A percentile compares a stretch with the other conserved stretches of the same genome.
Conservation (phyloP, 2,888 invertebrate species). For the Lasioglossum malachurum region DNA sequence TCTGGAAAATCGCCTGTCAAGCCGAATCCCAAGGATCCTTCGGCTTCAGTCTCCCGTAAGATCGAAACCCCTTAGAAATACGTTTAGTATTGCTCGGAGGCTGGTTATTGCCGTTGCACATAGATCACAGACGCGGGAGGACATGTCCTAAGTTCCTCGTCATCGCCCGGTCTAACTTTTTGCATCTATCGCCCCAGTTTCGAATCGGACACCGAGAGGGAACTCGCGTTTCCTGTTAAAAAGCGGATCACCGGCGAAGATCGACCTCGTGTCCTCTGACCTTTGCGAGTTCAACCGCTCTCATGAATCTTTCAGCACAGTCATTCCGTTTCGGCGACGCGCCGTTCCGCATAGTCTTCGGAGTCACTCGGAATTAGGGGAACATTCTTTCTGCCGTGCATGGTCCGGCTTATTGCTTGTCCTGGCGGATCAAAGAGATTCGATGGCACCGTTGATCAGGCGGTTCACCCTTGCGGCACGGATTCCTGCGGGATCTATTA, state of each 20-base stretch:
- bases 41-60: conserved; percentile 1
- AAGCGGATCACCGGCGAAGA: not conserved
- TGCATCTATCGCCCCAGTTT: conserved; percentile 11
- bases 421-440: not conserved
- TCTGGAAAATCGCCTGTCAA: conserved; percentile 4
- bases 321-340: conserved; percentile 11
- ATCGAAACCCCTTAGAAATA: conserved; percentile 15
- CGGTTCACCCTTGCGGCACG: not conserved
- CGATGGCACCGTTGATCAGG: not conserved
- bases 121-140: not conserved
- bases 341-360: not conserved
- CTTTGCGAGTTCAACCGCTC: conserved; percentile 35
- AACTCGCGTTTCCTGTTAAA: not conserved
- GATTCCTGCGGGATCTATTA: not conserved
- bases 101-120: not conserved
- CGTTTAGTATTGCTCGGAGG: not conserved
- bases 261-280: conserved; percentile 33
- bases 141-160: not conserved
- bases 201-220: not conserved
- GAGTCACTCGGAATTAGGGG: not conserved
- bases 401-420: not conserved
- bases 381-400: not conserved
- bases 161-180: not conserved
- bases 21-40: not conserved
- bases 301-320: conserved; percentile 39